Conservation (phyloP, 2,113 vertebrate species). For the Vidua chalybeata region DNA sequence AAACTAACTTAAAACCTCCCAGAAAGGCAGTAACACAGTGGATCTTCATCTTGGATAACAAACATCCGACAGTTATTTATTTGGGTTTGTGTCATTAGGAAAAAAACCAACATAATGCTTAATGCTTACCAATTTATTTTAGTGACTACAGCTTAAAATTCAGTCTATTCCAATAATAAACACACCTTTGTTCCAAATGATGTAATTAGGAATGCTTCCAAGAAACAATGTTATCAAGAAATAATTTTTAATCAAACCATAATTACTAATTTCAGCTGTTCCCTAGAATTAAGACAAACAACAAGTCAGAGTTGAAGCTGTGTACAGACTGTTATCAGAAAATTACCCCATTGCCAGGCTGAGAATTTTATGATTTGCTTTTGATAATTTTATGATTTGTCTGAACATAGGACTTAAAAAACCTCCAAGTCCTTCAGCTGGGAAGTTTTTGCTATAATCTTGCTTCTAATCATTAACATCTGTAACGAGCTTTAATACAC, state of each 20-base stretch:
- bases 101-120: background rate
- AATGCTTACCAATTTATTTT: background rate
- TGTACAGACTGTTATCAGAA: background rate
- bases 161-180: background rate
- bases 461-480: background rate
- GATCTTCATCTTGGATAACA: background rate
- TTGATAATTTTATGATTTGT: background rate
- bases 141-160: background rate
- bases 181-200: background rate
- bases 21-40: background rate
- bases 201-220: background rate
- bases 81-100: background rate
- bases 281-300: background rate
- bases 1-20: background rate
- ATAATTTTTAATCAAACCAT: background rate
- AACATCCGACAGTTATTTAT: background rate
- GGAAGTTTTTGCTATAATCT: background rate
- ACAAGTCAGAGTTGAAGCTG: background rate
- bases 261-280: background rate
- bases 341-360: background rate
- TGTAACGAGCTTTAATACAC: background rate
- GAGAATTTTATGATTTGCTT: background rate
- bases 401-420: background rate
- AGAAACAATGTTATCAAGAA: background rate
- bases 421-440: background rate